Base-by-base conservation (phyloP, 2,888 invertebrate genomes). In the Pachliopta kotzebuea region DNA sequence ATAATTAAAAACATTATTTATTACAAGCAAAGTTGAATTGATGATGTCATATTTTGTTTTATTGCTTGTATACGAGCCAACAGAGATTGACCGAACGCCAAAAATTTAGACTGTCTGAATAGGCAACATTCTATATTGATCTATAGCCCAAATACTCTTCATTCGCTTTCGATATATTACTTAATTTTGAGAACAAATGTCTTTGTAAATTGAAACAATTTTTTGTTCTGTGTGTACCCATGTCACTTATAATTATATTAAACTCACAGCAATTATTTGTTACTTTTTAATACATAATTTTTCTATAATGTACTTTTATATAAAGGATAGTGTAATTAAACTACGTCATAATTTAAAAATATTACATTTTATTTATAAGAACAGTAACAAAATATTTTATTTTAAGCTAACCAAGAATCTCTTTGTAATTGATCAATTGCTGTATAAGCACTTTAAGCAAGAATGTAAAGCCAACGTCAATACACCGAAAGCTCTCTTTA, bases 61-160 rank as follows among this genome's bases (percentile, higher is more conserved):
- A 9, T 37, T 50, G 87, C 84, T 88, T 87, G 85, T 74, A 68
- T 70, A 63, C 65, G 77, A 72, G 88, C 88, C 88, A 88, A 88
- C 76, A 73, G 23, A 21, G 2, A 56, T 17, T 21, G 42, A 42
- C 70, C 67, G 66, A 63, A 65, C 76, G 78, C 80, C 77, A 59
- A 81, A 80, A 76, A 74, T 75, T 70, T 70, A 74, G 74, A 77
- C 74, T 74, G 74, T 72, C 74, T 71, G 71, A 72, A 72, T 73
- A 69, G 70, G 65, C 56, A 50, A 64, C 56, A 42, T 63, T 62
- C 53, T 58, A 24, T 55, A 64, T 54, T 56, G 63, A 67, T 67
- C 56, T 60, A 45, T 54, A 18, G 7, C 14, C 49, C 31, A 26
- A 42, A 61, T n/a, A 55, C 37, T 20, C 8, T 45, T 37, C 18